phyloP scores from a whole-genome alignment of 2,113 vertebrate genomes.

The Arenaria interpres region DNA sequence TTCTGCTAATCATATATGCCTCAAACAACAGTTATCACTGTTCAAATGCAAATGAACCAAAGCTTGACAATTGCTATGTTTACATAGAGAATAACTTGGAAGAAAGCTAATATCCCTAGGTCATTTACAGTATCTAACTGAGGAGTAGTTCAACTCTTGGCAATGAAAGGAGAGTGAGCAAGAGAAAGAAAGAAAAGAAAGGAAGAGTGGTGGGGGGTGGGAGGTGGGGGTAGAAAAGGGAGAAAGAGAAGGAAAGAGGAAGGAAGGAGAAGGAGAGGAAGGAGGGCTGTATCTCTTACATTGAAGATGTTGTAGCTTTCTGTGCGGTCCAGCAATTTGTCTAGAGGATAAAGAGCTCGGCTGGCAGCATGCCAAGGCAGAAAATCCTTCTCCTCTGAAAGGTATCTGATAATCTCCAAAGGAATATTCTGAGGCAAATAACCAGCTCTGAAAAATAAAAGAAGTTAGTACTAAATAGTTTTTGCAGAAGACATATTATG shows the following conservation, averaged over 20 bases:
- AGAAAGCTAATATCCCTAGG: conserved; percentile 6
- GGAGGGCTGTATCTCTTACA: conserved; percentile 71
- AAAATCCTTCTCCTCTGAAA: conserved; percentile 93
- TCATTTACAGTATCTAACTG: conserved; percentile 16
- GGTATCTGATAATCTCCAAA: conserved; percentile 92
- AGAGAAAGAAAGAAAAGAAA: neutral
- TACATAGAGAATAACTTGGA: conserved; percentile 42
- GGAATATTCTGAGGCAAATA: conserved; percentile 95
- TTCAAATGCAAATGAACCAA: conserved; percentile 35
- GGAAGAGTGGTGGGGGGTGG: neutral
- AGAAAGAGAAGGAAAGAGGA: neutral
- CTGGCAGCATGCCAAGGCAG: conserved; percentile 98
- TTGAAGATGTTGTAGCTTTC: conserved; percentile 96
- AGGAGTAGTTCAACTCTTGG: conserved; percentile 5
- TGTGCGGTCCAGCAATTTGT: conserved; percentile 95
- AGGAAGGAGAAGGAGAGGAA: neutral
- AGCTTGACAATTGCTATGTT: conserved; percentile 31
- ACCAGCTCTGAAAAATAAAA: conserved; percentile 84
- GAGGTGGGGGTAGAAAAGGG: too few relatives aligned
- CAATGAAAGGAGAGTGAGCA: neutral
- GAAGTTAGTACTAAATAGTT: conserved; percentile 59
- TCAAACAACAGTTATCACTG: conserved; percentile 39
- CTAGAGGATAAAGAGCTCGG: conserved; percentile 91
- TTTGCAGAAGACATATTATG: conserved; percentile 24
- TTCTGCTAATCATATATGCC: neutral